Evolutionary conservation across 2,113 vertebrate species (phyloP), one percentile per base, ranked within the genome.

Genomic region (Calonectris borealis): DNA sequence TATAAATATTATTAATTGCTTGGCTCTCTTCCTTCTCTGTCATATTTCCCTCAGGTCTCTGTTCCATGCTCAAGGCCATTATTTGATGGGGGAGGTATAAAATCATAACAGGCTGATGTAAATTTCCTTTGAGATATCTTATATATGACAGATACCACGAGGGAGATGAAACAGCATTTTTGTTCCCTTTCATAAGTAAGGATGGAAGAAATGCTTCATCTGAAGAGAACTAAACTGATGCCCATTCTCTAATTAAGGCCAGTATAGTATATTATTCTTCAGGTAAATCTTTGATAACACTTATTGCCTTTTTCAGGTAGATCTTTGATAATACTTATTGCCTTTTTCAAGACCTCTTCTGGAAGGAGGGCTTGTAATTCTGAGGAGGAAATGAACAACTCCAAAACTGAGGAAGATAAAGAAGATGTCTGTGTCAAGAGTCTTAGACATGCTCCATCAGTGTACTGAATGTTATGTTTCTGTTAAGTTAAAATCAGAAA

Each of bases 1-100:
- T 92, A 96, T 93, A 97, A 97, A 95, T 97, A 96, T 97, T 96
- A 94, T 96, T 96, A 96, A 97, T 96, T 96, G 66, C 92, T 93
- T 97, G 93, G 95, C 90, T 93, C 92, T 95, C 76, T 97, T 94
- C 85, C 76, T 96, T 93, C 83, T 88, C 97, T 95, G 86, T 86
- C 95, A 68, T 78, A 97, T 96, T 97, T 97, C 83, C 95, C 96
- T 95, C 93, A 96, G 96, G 95, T 96, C 93, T 92, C 92, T 88
- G 68, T 94, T 96, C 84, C 64, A 88, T 81, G 79, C 91, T 97
- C 95, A 97, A 96, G 87, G 91, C 95, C 96, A 91, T 88, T 85
- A 79, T 95, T 97, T 95, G 90, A 97, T 91, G 87, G 79, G 93
- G 84, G 90, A 96, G 89, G 93, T 95, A 94, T 88, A 96, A 96